phyloP scores from a whole-genome alignment of 1,140 invertebrate genomes.

The Bombyx mandarina region DNA sequence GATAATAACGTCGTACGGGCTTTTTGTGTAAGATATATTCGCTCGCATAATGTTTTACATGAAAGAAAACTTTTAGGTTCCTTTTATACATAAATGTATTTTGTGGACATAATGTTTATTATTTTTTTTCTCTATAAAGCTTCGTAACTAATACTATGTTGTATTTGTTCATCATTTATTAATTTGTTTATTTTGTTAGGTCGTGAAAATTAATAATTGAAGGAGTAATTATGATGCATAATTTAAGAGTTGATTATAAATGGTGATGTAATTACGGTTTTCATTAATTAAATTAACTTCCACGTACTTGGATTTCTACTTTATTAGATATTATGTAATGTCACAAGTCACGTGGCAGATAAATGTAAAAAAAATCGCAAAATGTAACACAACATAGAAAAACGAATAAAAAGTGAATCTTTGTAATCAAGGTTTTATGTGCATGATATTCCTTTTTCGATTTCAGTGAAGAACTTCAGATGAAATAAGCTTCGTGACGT shows the following conservation, averaged over 20 bases:
- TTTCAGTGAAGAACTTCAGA: too few species aligned
- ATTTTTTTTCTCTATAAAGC: slow-evolving; percentile 29
- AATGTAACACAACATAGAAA: slow-evolving; percentile 66
- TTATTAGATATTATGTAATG: slow-evolving; percentile 63
- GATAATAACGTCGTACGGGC: slow-evolving; percentile 13
- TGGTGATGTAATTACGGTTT: slow-evolving; percentile 50
- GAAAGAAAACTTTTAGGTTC: slow-evolving; percentile 28
- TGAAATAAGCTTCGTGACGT: too few species aligned
- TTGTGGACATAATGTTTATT: slow-evolving; percentile 14
- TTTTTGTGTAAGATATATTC: slow-evolving; percentile 41
- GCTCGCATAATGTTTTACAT: slow-evolving; percentile 45
- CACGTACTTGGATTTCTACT: slow-evolving; percentile 63
- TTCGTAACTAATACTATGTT: slow-evolving; percentile 38
- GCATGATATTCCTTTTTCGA: too few species aligned
- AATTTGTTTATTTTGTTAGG: slow-evolving; percentile 47
- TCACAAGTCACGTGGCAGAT: slow-evolving; percentile 52
- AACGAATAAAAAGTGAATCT: slow-evolving; percentile 67
- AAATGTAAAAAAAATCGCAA: slow-evolving; percentile 63
- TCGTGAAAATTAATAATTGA: slow-evolving; percentile 46
- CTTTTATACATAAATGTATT: slow-evolving; percentile 13
- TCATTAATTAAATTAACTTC: slow-evolving; percentile 65
- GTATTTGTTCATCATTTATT: slow-evolving; percentile 39
- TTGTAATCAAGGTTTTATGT: slow-evolving; percentile 62
- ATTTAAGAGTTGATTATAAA: slow-evolving; percentile 53
- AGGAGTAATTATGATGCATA: slow-evolving; percentile 48